A percentile compares a stretch with the other conserved stretches of the same genome.
phyloP scores from a whole-genome alignment of 2,888 invertebrate genomes.

The Archips xylosteana region DNA sequence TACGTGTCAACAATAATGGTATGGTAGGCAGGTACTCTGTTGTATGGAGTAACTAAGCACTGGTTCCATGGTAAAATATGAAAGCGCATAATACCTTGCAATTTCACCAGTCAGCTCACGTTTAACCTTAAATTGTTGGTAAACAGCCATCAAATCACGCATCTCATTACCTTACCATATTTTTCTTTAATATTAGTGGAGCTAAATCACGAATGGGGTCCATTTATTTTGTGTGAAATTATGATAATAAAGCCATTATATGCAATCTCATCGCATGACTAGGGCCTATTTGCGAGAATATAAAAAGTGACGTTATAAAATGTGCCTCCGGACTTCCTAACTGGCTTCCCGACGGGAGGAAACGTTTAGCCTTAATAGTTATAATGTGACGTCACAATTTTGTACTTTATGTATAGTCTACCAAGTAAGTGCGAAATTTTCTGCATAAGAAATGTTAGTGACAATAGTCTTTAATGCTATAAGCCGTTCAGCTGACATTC shows the following conservation, averaged over 20 bases:
- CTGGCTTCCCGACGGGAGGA: conserved; percentile 6
- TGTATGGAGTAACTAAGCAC: too few relatives aligned
- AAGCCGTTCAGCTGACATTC: too few relatives aligned
- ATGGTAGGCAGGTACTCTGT: too few relatives aligned
- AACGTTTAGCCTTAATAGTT: conserved; percentile 30
- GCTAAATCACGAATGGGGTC: conserved; percentile 60
- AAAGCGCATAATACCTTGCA: conserved; percentile 39
- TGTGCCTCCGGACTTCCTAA: conserved; percentile 10
- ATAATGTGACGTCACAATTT: conserved; percentile 28
- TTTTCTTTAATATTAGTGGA: conserved; percentile 62
- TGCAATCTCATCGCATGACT: conserved; percentile 75
- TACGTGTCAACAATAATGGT: too few relatives aligned
- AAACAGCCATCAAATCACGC: conserved; percentile 49
- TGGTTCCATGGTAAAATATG: neutral
- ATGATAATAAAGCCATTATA: conserved; percentile 71
- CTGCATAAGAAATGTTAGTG: too few relatives aligned
- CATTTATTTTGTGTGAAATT: conserved; percentile 70
- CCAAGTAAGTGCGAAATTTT: too few relatives aligned
- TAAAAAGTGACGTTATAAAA: conserved; percentile 51
- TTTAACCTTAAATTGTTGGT: conserved; percentile 19
- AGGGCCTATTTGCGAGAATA: conserved; percentile 59
- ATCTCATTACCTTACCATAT: conserved; percentile 52
- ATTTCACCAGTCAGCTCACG: conserved; percentile 20
- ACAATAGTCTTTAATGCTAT: too few relatives aligned
- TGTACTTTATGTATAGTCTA: neutral